A percentile compares a stretch with the other conserved stretches of the same genome.
phyloP scores from a whole-genome alignment of 1,140 invertebrate species.

The Eupeodes corollae region DNA sequence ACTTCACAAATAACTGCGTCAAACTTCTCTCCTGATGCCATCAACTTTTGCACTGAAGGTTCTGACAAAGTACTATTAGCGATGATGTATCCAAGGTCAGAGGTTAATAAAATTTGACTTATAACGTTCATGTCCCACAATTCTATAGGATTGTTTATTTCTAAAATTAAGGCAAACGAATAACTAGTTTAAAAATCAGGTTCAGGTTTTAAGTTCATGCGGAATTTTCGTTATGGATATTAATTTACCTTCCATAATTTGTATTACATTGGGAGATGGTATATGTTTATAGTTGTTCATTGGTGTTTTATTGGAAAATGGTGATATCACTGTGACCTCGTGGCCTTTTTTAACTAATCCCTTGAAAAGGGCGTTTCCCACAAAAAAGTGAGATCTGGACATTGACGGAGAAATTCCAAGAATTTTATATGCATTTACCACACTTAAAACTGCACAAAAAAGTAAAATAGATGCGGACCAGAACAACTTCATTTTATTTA shows the following conservation, averaged over 20 bases:
- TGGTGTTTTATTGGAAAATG: conserved; percentile 40
- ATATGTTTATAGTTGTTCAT: conserved; percentile 2
- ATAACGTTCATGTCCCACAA: too few relatives aligned
- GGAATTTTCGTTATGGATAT: too few relatives aligned
- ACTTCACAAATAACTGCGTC: conserved; percentile 16
- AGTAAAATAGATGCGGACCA: not conserved
- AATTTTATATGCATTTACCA: conserved; percentile 30
- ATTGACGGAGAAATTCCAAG: conserved; percentile 47
- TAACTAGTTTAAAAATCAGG: too few relatives aligned
- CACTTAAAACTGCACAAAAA: not conserved
- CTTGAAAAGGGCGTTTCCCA: conserved; percentile 47
- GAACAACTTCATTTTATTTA: too few relatives aligned
- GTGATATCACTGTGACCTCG: conserved; percentile 50
- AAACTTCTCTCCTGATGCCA: conserved; percentile 8
- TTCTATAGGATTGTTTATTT: too few relatives aligned
- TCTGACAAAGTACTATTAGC: too few relatives aligned
- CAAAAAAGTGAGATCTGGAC: conserved; percentile 51
- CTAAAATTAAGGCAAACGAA: too few relatives aligned
- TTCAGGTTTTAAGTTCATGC: too few relatives aligned
- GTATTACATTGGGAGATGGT: not conserved
- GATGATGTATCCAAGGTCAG: too few relatives aligned
- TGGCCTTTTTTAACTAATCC: conserved; percentile 50
- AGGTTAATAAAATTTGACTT: too few relatives aligned
- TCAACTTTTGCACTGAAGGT: conserved; percentile 8
- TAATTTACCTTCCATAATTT: too few relatives aligned